Evolutionary conservation across 2,797 vertebrate species (phyloP), one percentile per base, ranked within the genome.

Genomic region (Cyprinodon diabolis): DNA sequence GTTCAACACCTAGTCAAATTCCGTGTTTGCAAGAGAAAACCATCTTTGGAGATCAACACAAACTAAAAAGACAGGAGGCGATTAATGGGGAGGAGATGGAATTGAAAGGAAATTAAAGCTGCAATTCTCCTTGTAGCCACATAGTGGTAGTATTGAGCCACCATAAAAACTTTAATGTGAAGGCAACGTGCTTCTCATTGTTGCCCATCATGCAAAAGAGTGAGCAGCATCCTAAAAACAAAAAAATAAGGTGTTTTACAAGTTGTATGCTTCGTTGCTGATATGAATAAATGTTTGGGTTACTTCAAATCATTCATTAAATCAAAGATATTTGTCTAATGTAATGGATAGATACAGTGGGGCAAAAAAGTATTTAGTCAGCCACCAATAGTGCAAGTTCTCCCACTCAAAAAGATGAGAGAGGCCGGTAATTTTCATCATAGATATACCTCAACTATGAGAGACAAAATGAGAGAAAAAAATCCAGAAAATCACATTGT

Each of bases 131-230:
- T 2, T 30, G 0, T 55, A 21, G 30, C 49, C 72, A 63, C 72
- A 63, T 0, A 5, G 55, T 71, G 77, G 40, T 68, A 79, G 68
- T 71, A 55, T 79, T 63, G 15, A 65, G 55, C 9, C 67, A 37
- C 23, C 47, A 25, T 52, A 48, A 2, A 63, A 45, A n/a, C 60
- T 63, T 40, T 11, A 1, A 30, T 19, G 58, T 12, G 12, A 4
- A 11, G 30, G 30, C 30, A 35, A 1, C 13, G 3, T 6, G 11
- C 30, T 37, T 14, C 3, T 63, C 10, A n/a, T 13, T 40, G 2
- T 15, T 62, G 7, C 35, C 58, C 19, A 62, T 21, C 30, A 62
- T 40, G 58, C 15, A 35, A 37, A 21, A 19, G 60, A 63, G 60
- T 45, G 21, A 63, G 21, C 11, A 11, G 21, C 11, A 43, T 63